These are phyloP conservation scores for Serranus cabrilla DNA, from an alignment of 2,797 vertebrate genomes.

Conservation along the genomic window DNA sequence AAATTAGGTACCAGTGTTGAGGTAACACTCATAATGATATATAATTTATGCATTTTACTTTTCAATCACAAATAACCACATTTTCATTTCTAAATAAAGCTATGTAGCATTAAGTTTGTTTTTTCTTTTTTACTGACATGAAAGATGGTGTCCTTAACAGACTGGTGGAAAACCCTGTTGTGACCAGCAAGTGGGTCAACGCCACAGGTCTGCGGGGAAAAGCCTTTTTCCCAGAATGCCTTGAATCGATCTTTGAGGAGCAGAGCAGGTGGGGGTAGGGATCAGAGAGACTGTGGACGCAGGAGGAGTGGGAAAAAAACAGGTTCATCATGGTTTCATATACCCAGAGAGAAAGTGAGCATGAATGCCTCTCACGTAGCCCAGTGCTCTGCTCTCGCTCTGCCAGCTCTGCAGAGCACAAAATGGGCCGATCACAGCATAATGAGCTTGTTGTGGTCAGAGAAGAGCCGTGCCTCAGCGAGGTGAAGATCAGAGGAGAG, in stretches of 20 bases:
- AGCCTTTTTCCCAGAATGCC: slow-evolving; percentile 19
- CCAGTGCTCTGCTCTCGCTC: slow-evolving; percentile 26
- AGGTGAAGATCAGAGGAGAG: slow-evolving; percentile 48
- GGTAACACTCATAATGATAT: background rate
- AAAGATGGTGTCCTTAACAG: slow-evolving; percentile 20
- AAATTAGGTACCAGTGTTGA: background rate
- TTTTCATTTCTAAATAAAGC: background rate
- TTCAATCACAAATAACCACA: background rate
- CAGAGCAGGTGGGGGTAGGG: slow-evolving; percentile 5
- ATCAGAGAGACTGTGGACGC: slow-evolving; percentile 35
- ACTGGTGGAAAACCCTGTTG: slow-evolving; percentile 4
- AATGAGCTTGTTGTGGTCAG: slow-evolving; percentile 51
- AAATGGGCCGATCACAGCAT: slow-evolving; percentile 22
- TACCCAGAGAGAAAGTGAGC: slow-evolving; percentile 30
- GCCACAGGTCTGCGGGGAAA: slow-evolving; percentile 40
- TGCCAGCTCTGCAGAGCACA: slow-evolving; percentile 29
- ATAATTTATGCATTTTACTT: slow-evolving; percentile 1
- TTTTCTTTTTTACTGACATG: background rate
- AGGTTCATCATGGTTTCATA: slow-evolving; percentile 39
- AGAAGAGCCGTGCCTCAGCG: slow-evolving; percentile 9
- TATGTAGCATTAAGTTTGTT: background rate
- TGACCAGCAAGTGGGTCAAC: slow-evolving; percentile 26
- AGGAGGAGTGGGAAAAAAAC: background rate
- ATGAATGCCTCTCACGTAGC: slow-evolving; percentile 47
- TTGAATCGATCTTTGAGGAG: slow-evolving; percentile 31